Conservation (phyloP, 2,888 invertebrate genomes). For the Thereva unica region DNA sequence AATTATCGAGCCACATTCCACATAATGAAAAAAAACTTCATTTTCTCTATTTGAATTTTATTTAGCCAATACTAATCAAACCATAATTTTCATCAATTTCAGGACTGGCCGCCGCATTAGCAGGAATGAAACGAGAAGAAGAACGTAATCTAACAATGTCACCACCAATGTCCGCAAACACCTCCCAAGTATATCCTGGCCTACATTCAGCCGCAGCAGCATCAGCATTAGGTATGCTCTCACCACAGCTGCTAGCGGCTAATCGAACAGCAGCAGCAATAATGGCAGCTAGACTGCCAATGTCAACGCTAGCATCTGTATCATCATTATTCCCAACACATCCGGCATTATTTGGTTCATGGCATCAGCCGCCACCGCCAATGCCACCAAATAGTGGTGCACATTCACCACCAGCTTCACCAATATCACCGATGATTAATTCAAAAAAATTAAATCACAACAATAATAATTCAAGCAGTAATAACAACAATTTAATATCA, state of each 20-base stretch:
- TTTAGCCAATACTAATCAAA: slow-evolving; percentile 23
- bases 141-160: slow-evolving; percentile 54
- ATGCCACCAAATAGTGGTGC: slow-evolving; percentile 47
- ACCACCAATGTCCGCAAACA: slow-evolving; percentile 56
- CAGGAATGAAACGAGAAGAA: slow-evolving; percentile 57
- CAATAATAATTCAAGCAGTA: slow-evolving; percentile 27
- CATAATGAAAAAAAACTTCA: too few species aligned
- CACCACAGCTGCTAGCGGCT: slow-evolving; percentile 55
- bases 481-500: slow-evolving; percentile 41
- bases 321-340: slow-evolving; percentile 55
- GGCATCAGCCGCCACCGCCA: slow-evolving; percentile 48
- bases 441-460: slow-evolving; percentile 42
- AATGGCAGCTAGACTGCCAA: slow-evolving; percentile 56
- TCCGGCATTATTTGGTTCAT: slow-evolving; percentile 54
- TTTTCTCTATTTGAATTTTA: slow-evolving; percentile 25
- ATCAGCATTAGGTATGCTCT: slow-evolving; percentile 56
- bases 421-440: slow-evolving; percentile 50
- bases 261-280: slow-evolving; percentile 57
- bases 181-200: slow-evolving; percentile 52
- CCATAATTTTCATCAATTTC: slow-evolving; percentile 32
- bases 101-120: slow-evolving; percentile 57
- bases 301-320: slow-evolving; percentile 53
- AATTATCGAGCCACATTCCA: too few species aligned
- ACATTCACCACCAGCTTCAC: slow-evolving; percentile 56
- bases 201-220: slow-evolving; percentile 55